A percentile compares a stretch with the other conserved stretches of the same genome.
phyloP scores from a whole-genome alignment of 2,797 vertebrate genomes.

The Phalanger gymnotis region DNA sequence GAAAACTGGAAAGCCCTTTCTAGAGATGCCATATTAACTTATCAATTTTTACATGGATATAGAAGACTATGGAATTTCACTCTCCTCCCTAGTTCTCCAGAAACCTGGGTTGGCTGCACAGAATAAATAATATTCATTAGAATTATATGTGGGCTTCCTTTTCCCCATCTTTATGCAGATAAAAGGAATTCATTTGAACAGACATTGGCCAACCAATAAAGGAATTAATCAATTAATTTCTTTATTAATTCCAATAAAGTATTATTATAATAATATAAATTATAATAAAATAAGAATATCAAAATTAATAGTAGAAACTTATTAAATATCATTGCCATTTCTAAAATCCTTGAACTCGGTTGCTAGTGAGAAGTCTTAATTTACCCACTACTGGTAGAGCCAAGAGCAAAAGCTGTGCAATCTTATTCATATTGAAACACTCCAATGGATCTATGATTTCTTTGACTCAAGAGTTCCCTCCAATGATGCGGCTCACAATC shows the following conservation, averaged over 20 bases:
- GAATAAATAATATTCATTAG: neutral
- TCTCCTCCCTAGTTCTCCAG: neutral
- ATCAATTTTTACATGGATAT: neutral
- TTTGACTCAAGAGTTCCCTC: neutral
- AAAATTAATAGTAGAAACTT: neutral
- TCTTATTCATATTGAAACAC: neutral
- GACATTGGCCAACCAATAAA: neutral
- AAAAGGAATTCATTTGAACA: neutral
- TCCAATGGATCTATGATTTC: neutral
- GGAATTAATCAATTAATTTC: too few relatives aligned
- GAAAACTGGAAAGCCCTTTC: neutral
- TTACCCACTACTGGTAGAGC: neutral
- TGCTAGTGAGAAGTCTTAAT: neutral
- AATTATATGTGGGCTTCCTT: neutral
- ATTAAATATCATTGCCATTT: neutral
- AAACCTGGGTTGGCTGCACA: neutral
- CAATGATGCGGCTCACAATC: neutral
- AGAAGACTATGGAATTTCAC: neutral
- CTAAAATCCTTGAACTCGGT: neutral
- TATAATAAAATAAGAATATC: too few relatives aligned
- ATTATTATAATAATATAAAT: too few relatives aligned
- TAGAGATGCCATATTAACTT: neutral
- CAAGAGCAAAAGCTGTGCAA: neutral
- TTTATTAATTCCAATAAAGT: too few relatives aligned
- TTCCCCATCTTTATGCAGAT: neutral